Base-by-base conservation (phyloP, 2,113 vertebrate species). In the Noturus placidus region DNA sequence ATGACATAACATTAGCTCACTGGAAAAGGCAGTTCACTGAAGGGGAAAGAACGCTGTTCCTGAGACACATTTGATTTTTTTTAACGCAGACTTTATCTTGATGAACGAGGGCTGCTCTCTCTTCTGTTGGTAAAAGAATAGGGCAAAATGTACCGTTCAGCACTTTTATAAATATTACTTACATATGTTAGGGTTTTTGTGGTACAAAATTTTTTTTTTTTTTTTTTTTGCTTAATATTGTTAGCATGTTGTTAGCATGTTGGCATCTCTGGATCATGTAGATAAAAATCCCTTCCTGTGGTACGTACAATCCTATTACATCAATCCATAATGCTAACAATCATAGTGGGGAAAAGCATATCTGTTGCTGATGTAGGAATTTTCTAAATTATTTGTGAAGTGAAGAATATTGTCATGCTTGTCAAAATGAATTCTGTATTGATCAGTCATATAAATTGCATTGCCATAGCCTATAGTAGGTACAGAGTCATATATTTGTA, bases 401-500 rank as follows among this genome's bases (percentile, higher is more conserved):
- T 90, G 67, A 74, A 63, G 52, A 59, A 61, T 74, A 61, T 46
- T 70, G 81, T 67, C 30, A 50, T 87, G 76, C 77, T 61, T 87
- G 69, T 86, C 79, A 33, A 61, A 80, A 30, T 82, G 42, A 61
- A 35, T 84, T 38, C 30, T 25, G 30, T 87, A 86, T 83, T 88
- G 87, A 78, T 78, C 20, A 30, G 30, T 65, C 52, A 35, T 86
- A 56, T 70, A 25, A 83, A 59, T 65, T 83, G 5, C 63, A 56
- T 86, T 83, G 33, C 33, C 56, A 54, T 83, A 67, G 84, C 84
- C 74, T 90, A 42, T 61, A 81, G 81, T 92, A 77, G 94, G 94
- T 94, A 94, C 92, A 83, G 87, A 70, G 57, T 81, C 30, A 14
- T 54, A 87, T 86, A 65, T 84, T 88, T 88, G 88, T 91, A 87